phyloP scores from a whole-genome alignment of 2,113 vertebrate genomes.

The Microtus pennsylvanicus region DNA sequence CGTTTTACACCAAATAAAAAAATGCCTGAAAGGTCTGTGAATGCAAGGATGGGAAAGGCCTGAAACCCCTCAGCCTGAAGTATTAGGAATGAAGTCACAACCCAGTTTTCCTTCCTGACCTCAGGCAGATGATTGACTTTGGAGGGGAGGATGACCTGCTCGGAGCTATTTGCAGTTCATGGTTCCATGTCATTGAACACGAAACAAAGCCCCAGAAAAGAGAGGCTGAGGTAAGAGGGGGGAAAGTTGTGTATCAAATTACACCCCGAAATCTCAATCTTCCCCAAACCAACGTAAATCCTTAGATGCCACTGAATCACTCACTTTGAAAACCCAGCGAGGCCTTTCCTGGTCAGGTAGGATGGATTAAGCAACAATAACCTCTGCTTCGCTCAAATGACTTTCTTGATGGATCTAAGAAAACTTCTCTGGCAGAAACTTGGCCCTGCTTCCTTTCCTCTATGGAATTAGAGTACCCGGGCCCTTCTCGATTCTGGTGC shows the following conservation, averaged over 20 bases:
- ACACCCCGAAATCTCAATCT: constrained; percentile 84
- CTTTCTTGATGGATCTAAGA: constrained; percentile 61
- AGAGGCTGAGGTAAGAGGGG: constrained; percentile 80
- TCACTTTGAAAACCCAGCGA: constrained; percentile 79
- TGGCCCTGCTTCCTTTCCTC: constrained; percentile 57
- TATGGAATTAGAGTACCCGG: constrained; percentile 14
- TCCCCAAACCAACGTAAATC: constrained; percentile 85
- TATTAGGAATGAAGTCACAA: constrained; percentile 83
- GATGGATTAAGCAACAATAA: constrained; percentile 75
- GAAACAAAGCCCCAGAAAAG: constrained; percentile 85
- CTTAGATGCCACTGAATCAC: constrained; percentile 74
- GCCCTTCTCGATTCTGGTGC: neutral
- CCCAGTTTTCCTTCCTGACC: constrained; percentile 86
- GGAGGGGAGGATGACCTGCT: constrained; percentile 85
- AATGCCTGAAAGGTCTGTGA: neutral
- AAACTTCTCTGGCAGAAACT: constrained; percentile 38
- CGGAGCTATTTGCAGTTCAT: constrained; percentile 86
- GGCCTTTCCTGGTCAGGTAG: constrained; percentile 68
- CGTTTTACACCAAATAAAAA: constrained; percentile 54
- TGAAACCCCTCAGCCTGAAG: constrained; percentile 74
- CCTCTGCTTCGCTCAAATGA: constrained; percentile 59
- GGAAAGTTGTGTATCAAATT: constrained; percentile 82
- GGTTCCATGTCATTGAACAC: constrained; percentile 87
- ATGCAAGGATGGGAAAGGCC: constrained; percentile 44
- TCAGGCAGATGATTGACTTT: constrained; percentile 86